Evolutionary conservation across 2,888 invertebrate genomes (phyloP), one percentile per base, ranked within the genome.

Genomic region (Cataglyphis albicans): DNA sequence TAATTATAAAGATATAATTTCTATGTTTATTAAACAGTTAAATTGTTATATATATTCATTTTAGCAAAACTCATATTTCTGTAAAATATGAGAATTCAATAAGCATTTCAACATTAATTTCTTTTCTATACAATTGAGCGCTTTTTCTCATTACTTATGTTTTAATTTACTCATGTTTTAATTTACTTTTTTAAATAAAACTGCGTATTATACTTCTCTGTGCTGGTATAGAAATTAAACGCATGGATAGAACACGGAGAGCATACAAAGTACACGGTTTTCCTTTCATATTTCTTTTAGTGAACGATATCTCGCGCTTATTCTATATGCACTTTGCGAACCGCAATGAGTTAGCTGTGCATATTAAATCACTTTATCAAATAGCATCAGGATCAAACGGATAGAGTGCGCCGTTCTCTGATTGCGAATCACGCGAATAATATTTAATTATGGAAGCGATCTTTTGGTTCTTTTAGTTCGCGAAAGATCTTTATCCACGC

Each of bases 321-420:
- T 70, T 78, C 32, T 57, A 44, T 32, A 68, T 78, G 78, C 78
- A 78, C 78, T 78, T 78, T 78, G 70, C 78, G 70, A 57, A 21
- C 2, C 15, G 55, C 57, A 76, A 67, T 38, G 78, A 78, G 78
- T 78, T 78, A 78, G 41, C 70, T 41, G 70, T 41, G 70, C 57
- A 70, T 78, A 59, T 70, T 78, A 78, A 78, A 78, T 78, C 57
- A 32, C 57, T 25, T 78, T 70, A 41, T 32, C 59, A 78, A 78
- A 70, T 21, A 70, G 70, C 41, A 41, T 55, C n/a, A n/a, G 44
- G 32, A 70, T 59, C 57, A 81, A 74, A 52, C 48, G 74, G 74
- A 7, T 29, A 55, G 73, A n/a, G 5, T 25, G 5, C 41, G 6
- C 12, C 57, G 57, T 72, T 67, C 44, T 44, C 59, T 21, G 21